phyloP scores from a whole-genome alignment of 2,113 vertebrate species.

The Nothocercus julius region DNA sequence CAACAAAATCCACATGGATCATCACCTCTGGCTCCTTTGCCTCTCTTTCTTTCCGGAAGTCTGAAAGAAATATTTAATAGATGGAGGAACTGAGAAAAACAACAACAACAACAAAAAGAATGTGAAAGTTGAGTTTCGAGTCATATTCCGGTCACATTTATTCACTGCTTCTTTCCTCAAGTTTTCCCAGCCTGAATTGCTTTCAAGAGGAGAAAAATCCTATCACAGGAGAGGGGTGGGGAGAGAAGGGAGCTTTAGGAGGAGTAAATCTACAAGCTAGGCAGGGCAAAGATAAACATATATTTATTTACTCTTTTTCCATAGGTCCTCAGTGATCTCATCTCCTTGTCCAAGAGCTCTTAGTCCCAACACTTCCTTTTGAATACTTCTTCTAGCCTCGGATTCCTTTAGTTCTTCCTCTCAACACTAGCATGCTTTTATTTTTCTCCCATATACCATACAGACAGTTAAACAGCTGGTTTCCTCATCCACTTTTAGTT shows the following conservation, averaged over 20 bases:
- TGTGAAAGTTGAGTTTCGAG: background rate
- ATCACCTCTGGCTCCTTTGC: background rate
- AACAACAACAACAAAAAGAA: background rate
- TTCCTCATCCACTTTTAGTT: background rate
- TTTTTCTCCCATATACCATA: background rate
- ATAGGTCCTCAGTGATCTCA: background rate
- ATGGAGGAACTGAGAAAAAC: background rate
- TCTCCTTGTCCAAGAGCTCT: rapidly evolving
- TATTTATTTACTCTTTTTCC: background rate
- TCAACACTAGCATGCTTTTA: background rate
- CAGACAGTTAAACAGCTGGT: background rate
- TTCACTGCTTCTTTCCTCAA: background rate
- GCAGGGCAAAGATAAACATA: background rate
- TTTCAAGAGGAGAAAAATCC: background rate
- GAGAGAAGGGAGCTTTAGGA: background rate
- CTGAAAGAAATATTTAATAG: background rate
- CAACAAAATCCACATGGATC: background rate
- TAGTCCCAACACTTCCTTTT: background rate
- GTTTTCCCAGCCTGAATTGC: background rate
- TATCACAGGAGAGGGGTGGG: background rate
- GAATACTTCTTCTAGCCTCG: background rate
- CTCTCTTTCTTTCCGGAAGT: background rate
- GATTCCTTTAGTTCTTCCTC: background rate
- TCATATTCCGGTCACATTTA: background rate
- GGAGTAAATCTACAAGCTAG: background rate